These are phyloP conservation scores for Theocolax elegans DNA, from an alignment of 1,140 invertebrate genomes.

Conservation along the genomic window DNA sequence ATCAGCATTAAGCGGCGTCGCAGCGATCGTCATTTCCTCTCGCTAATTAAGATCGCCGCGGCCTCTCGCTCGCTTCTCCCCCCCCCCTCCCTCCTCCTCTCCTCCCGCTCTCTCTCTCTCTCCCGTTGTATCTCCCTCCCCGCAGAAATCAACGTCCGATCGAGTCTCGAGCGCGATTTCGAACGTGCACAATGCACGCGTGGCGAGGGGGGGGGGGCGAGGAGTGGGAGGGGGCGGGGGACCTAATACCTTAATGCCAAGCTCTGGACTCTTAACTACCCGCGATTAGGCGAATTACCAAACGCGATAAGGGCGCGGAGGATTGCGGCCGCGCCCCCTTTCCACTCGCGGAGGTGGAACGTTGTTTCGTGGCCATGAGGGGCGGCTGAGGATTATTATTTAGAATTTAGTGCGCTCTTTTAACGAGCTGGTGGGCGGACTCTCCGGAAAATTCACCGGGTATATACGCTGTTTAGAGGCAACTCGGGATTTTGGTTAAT, in stretches of 20 bases:
- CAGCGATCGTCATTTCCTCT: constrained; percentile 33
- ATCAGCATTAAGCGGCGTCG: constrained; percentile 11
- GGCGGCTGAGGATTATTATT: constrained; percentile 29
- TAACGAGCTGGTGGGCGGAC: constrained; percentile 23
- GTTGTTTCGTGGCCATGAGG: no score
- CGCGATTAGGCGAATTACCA: constrained; percentile 33
- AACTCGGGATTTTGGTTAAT: not conserved
- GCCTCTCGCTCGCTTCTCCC: not conserved
- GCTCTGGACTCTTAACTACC: constrained; percentile 25
- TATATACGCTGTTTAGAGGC: no score
- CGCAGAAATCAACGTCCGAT: constrained; percentile 10
- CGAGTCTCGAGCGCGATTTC: constrained; percentile 7
- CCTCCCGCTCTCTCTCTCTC: no score
- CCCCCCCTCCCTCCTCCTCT: no score
- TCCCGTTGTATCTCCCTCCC: no score
- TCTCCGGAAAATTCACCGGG: no score
- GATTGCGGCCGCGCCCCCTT: not conserved
- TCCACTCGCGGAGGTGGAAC: no score
- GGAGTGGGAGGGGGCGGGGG: no score
- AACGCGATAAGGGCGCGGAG: constrained; percentile 32
- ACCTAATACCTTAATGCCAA: constrained; percentile 36
- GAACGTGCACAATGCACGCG: not conserved
- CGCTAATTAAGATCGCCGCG: constrained; percentile 33
- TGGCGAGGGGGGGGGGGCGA: not conserved
- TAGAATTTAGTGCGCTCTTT: constrained; percentile 34